These are phyloP conservation scores for Amphiura filiformis DNA, from an alignment of 35 echinoderm and acorn worm species.

Conservation along the genomic window DNA sequence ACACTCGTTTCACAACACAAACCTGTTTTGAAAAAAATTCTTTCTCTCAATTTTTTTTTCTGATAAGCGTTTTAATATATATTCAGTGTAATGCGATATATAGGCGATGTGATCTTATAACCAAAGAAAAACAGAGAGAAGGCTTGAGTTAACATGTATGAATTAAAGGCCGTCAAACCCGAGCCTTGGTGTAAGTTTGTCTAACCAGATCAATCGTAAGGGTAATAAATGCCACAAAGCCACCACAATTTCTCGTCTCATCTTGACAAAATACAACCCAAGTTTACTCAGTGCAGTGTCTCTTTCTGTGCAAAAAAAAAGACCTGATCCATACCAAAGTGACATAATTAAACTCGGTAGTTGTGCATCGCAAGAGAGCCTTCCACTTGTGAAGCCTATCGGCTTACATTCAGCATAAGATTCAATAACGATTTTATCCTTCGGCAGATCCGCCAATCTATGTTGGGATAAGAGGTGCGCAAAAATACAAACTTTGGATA, in stretches of 20 bases:
- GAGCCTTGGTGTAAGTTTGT: background rate
- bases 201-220: background rate
- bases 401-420: background rate
- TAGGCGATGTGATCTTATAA: background rate
- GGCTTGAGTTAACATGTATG: conserved; percentile 6
- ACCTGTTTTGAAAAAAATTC: background rate
- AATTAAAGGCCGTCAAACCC: conserved; percentile 7
- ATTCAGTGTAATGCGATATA: background rate
- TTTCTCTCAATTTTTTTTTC: background rate
- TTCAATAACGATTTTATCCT: background rate
- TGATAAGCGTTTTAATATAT: background rate
- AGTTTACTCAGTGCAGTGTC: background rate
- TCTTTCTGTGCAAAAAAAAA: background rate
- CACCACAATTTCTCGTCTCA: background rate
- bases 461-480: background rate
- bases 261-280: background rate
- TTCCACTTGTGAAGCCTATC: background rate
- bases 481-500: background rate
- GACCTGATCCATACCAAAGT: background rate
- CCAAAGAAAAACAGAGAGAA: background rate
- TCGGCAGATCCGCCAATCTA: no score
- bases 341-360: conserved; percentile 11
- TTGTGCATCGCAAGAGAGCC: background rate
- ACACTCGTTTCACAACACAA: background rate
- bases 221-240: conserved; percentile 10